These are phyloP conservation scores for Drosophila truncata DNA, from an alignment of 1,140 invertebrate species.

Conservation along the genomic window DNA sequence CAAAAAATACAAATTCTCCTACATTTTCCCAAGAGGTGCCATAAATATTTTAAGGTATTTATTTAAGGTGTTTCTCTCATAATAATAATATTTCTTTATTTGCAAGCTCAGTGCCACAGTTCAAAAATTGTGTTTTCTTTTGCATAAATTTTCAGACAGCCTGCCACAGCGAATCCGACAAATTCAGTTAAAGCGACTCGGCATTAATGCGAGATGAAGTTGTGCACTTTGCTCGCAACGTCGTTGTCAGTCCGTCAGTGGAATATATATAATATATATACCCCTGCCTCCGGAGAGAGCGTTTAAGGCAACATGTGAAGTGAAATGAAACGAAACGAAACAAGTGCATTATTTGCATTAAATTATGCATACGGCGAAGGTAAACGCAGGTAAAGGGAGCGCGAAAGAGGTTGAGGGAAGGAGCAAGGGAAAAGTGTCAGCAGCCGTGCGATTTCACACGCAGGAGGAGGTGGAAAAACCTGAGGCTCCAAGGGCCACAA, in stretches of 20 bases:
- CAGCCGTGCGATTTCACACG: constrained; percentile 75
- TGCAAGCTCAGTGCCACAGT: not conserved
- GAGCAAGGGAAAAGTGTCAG: constrained; percentile 63
- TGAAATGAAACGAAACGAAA: constrained; percentile 82
- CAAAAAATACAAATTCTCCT: not conserved
- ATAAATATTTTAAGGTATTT: constrained; percentile 2
- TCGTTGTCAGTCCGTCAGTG: constrained; percentile 15
- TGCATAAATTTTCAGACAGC: constrained; percentile 29
- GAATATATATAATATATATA: not conserved
- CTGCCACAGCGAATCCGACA: constrained; percentile 26
- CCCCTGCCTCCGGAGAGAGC: constrained; percentile 21
- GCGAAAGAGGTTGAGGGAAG: not conserved
- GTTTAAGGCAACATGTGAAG: constrained; percentile 76
- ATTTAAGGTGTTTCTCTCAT: not conserved
- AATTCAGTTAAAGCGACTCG: constrained; percentile 37
- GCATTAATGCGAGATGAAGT: constrained; percentile 76
- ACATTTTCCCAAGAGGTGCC: not conserved
- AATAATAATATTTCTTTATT: not conserved
- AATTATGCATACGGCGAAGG: constrained; percentile 74
- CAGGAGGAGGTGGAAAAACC: constrained; percentile 16
- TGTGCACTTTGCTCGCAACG: constrained; percentile 59
- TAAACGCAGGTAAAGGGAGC: constrained; percentile 9
- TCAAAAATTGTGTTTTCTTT: constrained; percentile 24
- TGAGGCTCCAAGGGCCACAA: constrained; percentile 42
- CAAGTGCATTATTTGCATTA: constrained; percentile 84